A percentile compares a stretch with the other conserved stretches of the same genome.
Conservation (phyloP, 2,888 invertebrate species). For the Frankliniella intonsa region DNA sequence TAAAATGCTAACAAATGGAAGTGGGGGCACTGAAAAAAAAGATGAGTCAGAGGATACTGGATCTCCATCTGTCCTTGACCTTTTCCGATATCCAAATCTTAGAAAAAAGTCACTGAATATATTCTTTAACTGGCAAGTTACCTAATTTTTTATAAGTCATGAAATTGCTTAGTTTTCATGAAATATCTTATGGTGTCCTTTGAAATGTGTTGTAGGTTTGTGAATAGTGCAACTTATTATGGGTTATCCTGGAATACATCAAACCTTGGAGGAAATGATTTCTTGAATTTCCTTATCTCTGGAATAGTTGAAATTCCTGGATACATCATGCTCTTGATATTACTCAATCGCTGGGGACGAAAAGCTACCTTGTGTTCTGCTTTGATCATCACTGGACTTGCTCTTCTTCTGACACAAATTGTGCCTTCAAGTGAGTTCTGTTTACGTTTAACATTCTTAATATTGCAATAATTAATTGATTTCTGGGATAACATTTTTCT, state of each 20-base stretch:
- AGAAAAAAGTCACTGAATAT: conserved; percentile 61
- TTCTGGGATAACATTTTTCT: conserved; percentile 16
- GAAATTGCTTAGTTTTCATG: not conserved
- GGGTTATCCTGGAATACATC: conserved; percentile 72
- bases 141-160: not conserved
- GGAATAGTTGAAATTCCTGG: conserved; percentile 74
- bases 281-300: conserved; percentile 67
- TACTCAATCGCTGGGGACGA: conserved; percentile 65
- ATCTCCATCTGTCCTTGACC: conserved; percentile 39
- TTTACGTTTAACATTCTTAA: conserved; percentile 19
- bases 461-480: conserved; percentile 2
- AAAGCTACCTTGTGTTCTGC: conserved; percentile 64
- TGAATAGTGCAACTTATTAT: conserved; percentile 72
- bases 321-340: conserved; percentile 59
- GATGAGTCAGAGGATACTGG: conserved; percentile 15
- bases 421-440: conserved; percentile 53
- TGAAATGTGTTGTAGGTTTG: conserved; percentile 52
- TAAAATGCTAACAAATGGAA: not conserved
- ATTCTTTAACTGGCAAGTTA: conserved; percentile 65
- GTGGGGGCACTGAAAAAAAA: not conserved
- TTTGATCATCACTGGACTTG: conserved; percentile 59
- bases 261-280: conserved; percentile 64
- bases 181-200: not conserved
- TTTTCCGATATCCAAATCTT: conserved; percentile 59
- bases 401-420: conserved; percentile 55